Percentiles rank a stretch among this genome's conserved stretches.
Conservation (phyloP, 2,888 invertebrate genomes). For the Clanis bilineata region DNA sequence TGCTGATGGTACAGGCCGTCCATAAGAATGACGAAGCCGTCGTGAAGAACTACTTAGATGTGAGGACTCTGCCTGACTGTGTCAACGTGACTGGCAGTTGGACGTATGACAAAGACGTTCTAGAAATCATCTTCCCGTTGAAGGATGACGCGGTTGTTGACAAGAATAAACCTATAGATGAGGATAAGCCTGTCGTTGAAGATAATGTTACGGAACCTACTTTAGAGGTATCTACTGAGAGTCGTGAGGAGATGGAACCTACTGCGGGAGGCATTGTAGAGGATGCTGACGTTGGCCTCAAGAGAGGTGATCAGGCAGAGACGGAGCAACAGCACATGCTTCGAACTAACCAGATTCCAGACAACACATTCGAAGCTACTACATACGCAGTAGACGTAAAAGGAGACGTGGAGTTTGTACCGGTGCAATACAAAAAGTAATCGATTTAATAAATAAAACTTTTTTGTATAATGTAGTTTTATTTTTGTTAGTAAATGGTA, state of each 20-base stretch:
- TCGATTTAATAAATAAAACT: background rate
- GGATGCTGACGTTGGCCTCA: conserved; percentile 50
- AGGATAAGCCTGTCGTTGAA: no score
- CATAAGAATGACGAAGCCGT: conserved; percentile 35
- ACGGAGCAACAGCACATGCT: conserved; percentile 35
- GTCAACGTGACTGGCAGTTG: conserved; percentile 59
- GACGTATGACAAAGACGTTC: conserved; percentile 47
- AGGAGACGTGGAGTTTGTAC: conserved; percentile 65
- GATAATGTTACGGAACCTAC: conserved; percentile 27
- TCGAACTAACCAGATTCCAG: conserved; percentile 48
- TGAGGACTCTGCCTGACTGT: conserved; percentile 49
- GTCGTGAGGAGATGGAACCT: conserved; percentile 54
- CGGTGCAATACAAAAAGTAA: conserved; percentile 42
- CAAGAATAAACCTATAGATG: conserved; percentile 24
- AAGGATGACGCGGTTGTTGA: conserved; percentile 28
- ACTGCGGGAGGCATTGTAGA: conserved; percentile 22
- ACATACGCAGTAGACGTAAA: conserved; percentile 66
- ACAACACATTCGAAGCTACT: conserved; percentile 52
- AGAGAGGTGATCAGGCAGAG: conserved; percentile 28
- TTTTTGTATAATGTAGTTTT: conserved; percentile 3
- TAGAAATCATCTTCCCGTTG: conserved; percentile 58
- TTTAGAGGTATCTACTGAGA: conserved; percentile 26
- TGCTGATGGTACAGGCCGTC: conserved; percentile 63
- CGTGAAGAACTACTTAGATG: conserved; percentile 47
- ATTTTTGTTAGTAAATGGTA: no score